Evolutionary conservation across 2,888 invertebrate genomes (phyloP), one percentile per base, ranked within the genome.

Genomic region (Patella pellucida): DNA sequence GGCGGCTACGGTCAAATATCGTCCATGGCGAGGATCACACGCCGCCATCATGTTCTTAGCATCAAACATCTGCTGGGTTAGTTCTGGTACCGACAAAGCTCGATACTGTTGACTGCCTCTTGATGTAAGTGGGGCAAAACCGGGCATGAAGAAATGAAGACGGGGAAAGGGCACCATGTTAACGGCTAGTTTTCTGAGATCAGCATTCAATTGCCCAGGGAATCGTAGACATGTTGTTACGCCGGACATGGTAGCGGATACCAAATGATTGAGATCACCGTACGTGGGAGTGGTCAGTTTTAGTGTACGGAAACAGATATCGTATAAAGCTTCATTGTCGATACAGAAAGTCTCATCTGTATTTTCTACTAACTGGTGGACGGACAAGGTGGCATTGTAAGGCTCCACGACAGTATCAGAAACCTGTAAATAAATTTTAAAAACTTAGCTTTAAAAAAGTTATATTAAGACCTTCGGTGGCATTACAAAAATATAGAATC

Each of bases 141-240:
- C 62, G 62, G 62, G 62, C 62, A 62, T 62, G 62, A 62, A 62
- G 62, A 62, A 62, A 19, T 62, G 62, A 23, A 62, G 62, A 62
- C 62, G 62, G 9, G 62, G 62, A 23, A 62, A 62, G 5, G 62
- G 62, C 14, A 62, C 62, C 62, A 62, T 62, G 14, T 62, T 62
- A 23, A 62, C 62, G 2, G 62, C 62, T 3, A 62, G 62, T 62
- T 62, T 62, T 19, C 62, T 9, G 62, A 62, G 62, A 62, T 62
- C 62, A 62, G 62, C 62, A 62, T 62, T 62, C 19, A 62, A 23
- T 62, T 62, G 62, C 3, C 62, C 62, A 62, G 62, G 62, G 62
- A 62, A 62, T n/a, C 62, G 62, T 19, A 62, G 62, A 62, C 62
- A 62, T 11, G 62, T 62, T 19, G 62, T 62, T 23, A 62, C 62